Evolutionary conservation across 2,113 vertebrate genomes (phyloP).

Genomic region (Polypterus bichir): DNA sequence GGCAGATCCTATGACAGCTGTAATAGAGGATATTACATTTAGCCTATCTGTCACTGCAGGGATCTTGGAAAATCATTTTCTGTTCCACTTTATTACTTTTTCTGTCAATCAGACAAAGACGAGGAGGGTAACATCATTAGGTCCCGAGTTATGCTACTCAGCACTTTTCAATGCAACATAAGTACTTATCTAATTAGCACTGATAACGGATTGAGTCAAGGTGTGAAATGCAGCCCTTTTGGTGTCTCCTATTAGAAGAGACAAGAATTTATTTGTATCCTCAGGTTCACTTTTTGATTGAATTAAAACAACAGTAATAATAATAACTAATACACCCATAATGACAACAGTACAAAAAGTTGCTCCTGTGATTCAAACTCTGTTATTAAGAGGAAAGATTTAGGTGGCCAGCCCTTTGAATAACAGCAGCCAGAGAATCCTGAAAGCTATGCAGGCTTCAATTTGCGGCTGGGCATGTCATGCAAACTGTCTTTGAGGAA

Average conservation of each 20-base stretch:
- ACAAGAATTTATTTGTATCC: too few species aligned
- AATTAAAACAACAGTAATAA: not conserved
- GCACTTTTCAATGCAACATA: slow-evolving; percentile 61
- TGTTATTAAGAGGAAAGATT: too few species aligned
- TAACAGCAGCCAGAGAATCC: not conserved
- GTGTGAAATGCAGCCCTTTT: slow-evolving; percentile 43
- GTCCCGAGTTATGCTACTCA: slow-evolving; percentile 56
- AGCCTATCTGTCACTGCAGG: slow-evolving; percentile 48
- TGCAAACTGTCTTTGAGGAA: too few species aligned
- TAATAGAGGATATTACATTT: slow-evolving; percentile 56
- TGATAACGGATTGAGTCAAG: slow-evolving; percentile 50
- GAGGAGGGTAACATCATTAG: slow-evolving; percentile 56
- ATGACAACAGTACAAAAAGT: not conserved
- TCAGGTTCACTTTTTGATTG: not conserved
- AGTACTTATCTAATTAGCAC: slow-evolving; percentile 69
- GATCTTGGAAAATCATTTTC: slow-evolving; percentile 59
- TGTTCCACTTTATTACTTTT: slow-evolving; percentile 71
- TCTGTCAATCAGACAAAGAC: slow-evolving; percentile 55
- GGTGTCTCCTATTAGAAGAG: slow-evolving; percentile 51
- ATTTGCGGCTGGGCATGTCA: too few species aligned
- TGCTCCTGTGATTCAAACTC: not conserved
- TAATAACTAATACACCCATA: too few species aligned
- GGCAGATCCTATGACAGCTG: slow-evolving; percentile 49
- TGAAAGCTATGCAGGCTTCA: too few species aligned
- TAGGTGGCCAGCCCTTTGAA: too few species aligned